Percentiles rank a stretch among this genome's conserved stretches.
Conservation (phyloP, 2,113 vertebrate genomes). For the Gallinago undulata region DNA sequence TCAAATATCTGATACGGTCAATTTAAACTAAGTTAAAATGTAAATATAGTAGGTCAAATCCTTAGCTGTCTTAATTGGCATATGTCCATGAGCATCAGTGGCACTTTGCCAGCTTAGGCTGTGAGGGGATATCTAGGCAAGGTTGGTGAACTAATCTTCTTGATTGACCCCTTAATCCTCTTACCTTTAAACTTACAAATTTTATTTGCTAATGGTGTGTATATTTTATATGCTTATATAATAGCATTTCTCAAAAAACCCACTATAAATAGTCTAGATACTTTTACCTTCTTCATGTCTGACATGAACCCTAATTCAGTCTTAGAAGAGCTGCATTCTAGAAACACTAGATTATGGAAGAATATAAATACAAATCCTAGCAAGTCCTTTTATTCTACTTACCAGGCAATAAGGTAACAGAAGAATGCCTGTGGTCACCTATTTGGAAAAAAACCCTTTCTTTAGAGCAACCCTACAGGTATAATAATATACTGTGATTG, state of each 20-base stretch:
- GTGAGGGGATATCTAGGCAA: background rate
- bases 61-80: background rate
- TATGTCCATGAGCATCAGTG: background rate
- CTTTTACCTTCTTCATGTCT: background rate
- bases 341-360: background rate
- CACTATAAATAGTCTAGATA: background rate
- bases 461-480: background rate
- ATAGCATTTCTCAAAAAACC: background rate
- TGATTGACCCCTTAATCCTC: background rate
- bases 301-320: background rate
- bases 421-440: background rate
- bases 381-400: background rate
- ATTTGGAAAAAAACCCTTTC: background rate
- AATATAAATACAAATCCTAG: background rate
- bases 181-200: background rate
- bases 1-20: background rate
- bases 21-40: background rate
- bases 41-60: background rate
- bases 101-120: background rate
- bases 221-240: background rate
- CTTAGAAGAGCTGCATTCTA: background rate
- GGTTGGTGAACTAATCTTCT: background rate
- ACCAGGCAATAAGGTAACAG: background rate
- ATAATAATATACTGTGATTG: background rate
- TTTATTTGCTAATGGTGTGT: background rate